phyloP scores from a whole-genome alignment of 1,140 invertebrate genomes.

The Anastrepha obliqua region DNA sequence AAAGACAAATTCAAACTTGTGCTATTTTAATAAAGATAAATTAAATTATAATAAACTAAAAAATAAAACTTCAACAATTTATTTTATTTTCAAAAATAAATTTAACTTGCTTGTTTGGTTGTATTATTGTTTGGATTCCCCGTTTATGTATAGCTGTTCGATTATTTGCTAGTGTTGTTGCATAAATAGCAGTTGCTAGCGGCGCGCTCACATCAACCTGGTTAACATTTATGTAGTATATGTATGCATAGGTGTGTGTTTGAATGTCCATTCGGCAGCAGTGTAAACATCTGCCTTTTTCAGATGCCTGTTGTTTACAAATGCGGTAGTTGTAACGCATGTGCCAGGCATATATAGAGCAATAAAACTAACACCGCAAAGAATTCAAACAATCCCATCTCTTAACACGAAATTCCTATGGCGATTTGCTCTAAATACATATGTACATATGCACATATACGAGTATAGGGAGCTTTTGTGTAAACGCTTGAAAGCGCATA shows the following conservation, averaged over 20 bases:
- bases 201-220: background rate
- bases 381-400: background rate
- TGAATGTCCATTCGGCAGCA: slow-evolving; percentile 3
- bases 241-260: slow-evolving; percentile 4
- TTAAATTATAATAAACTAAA: too few species aligned
- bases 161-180: slow-evolving; percentile 51
- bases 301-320: slow-evolving; percentile 8
- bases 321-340: slow-evolving; percentile 28
- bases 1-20: too few species aligned
- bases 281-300: slow-evolving; percentile 50
- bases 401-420: background rate
- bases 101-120: slow-evolving; percentile 18
- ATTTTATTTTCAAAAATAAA: too few species aligned
- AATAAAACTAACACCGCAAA: slow-evolving; percentile 44
- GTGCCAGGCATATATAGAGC: slow-evolving; percentile 15
- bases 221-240: background rate
- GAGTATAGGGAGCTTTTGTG: background rate
- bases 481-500: too few species aligned
- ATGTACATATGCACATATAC: too few species aligned
- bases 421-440: background rate
- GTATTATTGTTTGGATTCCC: background rate
- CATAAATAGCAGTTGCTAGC: slow-evolving; percentile 31
- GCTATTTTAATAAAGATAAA: too few species aligned
- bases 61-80: too few species aligned
- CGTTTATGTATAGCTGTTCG: slow-evolving; percentile 8